A percentile compares a stretch with the other conserved stretches of the same genome.
Evolutionary conservation across 30 jellyfish, hydroid and myxozoan species (phyloP).

Genomic region (Aurelia aurita): DNA sequence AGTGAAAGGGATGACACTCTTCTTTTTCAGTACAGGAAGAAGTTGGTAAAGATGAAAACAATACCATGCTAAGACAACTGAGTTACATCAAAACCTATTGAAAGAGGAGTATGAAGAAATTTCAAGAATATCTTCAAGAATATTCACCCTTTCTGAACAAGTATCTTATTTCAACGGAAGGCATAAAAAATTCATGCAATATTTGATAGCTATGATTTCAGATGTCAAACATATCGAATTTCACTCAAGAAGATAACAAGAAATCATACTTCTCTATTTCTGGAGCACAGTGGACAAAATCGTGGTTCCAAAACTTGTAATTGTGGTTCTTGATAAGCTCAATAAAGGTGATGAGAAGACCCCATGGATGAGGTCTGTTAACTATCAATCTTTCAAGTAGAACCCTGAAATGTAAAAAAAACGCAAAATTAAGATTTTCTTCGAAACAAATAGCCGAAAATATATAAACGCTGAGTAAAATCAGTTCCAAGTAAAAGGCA

Average conservation of each 20-base stretch:
- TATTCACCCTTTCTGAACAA: too few species aligned
- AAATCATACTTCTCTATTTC: slow-evolving; percentile 93
- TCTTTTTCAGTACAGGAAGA: too few species aligned
- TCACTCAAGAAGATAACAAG: neutral
- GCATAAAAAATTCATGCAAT: neutral
- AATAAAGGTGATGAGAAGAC: slow-evolving; percentile 91
- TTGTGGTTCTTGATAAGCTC: slow-evolving; percentile 96
- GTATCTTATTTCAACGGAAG: neutral
- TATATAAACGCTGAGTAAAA: too few species aligned
- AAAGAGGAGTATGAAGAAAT: too few species aligned
- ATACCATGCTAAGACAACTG: too few species aligned
- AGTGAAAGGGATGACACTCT: too few species aligned
- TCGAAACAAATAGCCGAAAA: neutral
- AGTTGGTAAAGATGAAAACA: too few species aligned
- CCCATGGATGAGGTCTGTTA: slow-evolving; percentile 99
- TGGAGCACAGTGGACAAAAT: slow-evolving; percentile 98
- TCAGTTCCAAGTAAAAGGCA: too few species aligned
- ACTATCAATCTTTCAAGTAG: slow-evolving; percentile 94
- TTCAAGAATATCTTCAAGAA: too few species aligned
- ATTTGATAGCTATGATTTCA: neutral
- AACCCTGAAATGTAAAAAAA: slow-evolving; percentile 62
- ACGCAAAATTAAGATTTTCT: neutral
- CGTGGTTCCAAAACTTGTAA: slow-evolving; percentile 98
- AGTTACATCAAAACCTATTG: too few species aligned
- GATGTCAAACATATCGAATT: neutral